These are phyloP conservation scores for Tetragnatha montana DNA, from an alignment of 2,888 invertebrate genomes.

Conservation along the genomic window DNA sequence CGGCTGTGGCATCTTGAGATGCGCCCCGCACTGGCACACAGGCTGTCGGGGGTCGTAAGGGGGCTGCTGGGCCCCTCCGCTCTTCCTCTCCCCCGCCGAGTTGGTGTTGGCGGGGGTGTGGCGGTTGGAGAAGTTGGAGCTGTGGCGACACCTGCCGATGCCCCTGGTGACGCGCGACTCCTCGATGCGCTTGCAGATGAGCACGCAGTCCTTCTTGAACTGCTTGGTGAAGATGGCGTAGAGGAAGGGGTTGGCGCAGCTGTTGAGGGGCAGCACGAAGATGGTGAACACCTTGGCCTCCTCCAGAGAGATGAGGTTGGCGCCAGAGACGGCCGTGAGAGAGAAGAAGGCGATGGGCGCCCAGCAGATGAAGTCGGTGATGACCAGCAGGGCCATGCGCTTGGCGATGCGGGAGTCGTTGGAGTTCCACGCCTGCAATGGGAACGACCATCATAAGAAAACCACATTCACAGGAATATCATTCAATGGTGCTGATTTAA, in stretches of 20 bases:
- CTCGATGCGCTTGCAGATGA: conserved; percentile 96
- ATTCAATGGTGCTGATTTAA: too few species aligned
- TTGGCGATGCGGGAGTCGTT: conserved; percentile 97
- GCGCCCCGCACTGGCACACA: conserved; percentile 72
- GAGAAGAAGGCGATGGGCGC: conserved; percentile 97
- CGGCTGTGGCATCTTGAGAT: conserved; percentile 34
- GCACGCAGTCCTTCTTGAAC: conserved; percentile 97
- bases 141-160: conserved; percentile 89
- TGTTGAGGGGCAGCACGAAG: conserved; percentile 95
- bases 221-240: conserved; percentile 98
- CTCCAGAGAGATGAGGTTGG: conserved; percentile 92
- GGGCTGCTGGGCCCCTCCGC: conserved; percentile 59
- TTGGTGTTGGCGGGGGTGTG: conserved; percentile 92
- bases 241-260: conserved; percentile 97
- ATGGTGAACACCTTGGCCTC: conserved; percentile 96
- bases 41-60: conserved; percentile 62
- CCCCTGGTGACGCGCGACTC: conserved; percentile 92
- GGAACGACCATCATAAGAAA: too few species aligned
- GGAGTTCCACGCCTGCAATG: conserved; percentile 86
- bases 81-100: conserved; percentile 86
- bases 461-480: too few species aligned
- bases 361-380: conserved; percentile 98
- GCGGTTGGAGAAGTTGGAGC: conserved; percentile 89
- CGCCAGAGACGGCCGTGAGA: conserved; percentile 92
- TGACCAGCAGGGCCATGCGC: conserved; percentile 95